Percentiles rank a stretch among this genome's conserved stretches.
Conservation (phyloP, 2,113 vertebrate species). For the Physeter macrocephalus region DNA sequence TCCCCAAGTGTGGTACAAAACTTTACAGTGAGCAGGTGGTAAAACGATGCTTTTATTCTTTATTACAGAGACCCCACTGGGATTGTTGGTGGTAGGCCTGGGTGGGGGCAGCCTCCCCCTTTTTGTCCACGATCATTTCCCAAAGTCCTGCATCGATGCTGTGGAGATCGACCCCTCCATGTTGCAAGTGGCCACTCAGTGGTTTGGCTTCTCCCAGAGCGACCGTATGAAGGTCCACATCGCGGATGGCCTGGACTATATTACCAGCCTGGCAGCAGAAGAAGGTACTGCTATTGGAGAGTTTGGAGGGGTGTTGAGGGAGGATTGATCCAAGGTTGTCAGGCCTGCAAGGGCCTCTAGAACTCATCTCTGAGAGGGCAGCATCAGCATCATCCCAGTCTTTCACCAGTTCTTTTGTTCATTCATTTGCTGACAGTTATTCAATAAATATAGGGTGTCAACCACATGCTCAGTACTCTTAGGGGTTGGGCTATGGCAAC, state of each 20-base stretch:
- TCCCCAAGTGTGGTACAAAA: not conserved
- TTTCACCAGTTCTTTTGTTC: not conserved
- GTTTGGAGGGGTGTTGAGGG: not conserved
- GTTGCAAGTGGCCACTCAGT: constrained; percentile 88
- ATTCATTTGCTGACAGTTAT: not conserved
- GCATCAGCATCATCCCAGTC: not conserved
- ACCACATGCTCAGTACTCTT: not conserved
- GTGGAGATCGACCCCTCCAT: constrained; percentile 93
- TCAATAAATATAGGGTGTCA: not conserved
- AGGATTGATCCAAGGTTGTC: not conserved
- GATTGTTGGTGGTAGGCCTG: constrained; percentile 91
- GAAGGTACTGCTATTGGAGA: constrained; percentile 78
- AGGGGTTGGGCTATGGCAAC: not conserved
- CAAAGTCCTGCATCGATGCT: constrained; percentile 79
- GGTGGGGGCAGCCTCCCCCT: constrained; percentile 94
- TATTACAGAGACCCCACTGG: constrained; percentile 79
- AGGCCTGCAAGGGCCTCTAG: rapidly evolving
- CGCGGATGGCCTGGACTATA: constrained; percentile 89
- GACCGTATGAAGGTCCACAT: constrained; percentile 88
- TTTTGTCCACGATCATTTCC: constrained; percentile 93
- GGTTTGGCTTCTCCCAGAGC: constrained; percentile 90
- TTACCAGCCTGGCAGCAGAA: constrained; percentile 80
- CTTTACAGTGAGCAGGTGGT: not conserved
- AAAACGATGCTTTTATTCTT: not conserved
- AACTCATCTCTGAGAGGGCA: not conserved